Evolutionary conservation across 1,140 invertebrate genomes (phyloP), one percentile per base, ranked within the genome.

Genomic region (Aphidius ervi): DNA sequence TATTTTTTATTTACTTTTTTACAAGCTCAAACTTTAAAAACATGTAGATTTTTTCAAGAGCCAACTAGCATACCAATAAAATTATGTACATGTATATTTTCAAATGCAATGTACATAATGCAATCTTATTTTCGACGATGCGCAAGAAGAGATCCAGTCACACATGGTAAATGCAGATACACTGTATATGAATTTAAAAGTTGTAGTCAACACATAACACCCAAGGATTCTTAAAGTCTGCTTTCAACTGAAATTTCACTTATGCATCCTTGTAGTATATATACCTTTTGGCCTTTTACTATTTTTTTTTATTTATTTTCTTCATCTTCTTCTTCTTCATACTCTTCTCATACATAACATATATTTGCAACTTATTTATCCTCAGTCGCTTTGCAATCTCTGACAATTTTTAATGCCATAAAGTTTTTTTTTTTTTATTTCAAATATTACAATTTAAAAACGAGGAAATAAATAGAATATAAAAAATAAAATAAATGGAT

Each of bases 341-440:
- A 0, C 40, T 43, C 49, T 9, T 46, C 23, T 59, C 52, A 23
- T 53, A 16, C 50, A 39, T 16, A 49, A 16, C 56, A 47, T 43
- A 61, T 47, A n/a, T 1, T 16, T 63, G 40, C 10, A 10, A 37
- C 47, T 57, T 46, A n/a, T n/a, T n/a, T 39, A 58, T 46, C 31
- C 46, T 7, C 37, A 41, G 10, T n/a, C 5, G 47, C 39, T 23
- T 41, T 41, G 31, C 37, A 46, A 58, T 46, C 56, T 58, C 46
- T 49, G 23, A 37, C 46, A 23, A 58, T 58, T 58, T 48, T 58
- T 48, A 58, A 58, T 58, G 56, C 20, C 39, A 48, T 48, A 58
- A 58, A 45, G 31, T 58, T 54, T 54, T 54, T 42, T 42, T 40
- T 6, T 42, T 40, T 54, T 41, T 40, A 20, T 54, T 40, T 9